Evolutionary conservation across 2,888 invertebrate genomes (phyloP).

Genomic region (Parapristionchus giblindavisi): DNA sequence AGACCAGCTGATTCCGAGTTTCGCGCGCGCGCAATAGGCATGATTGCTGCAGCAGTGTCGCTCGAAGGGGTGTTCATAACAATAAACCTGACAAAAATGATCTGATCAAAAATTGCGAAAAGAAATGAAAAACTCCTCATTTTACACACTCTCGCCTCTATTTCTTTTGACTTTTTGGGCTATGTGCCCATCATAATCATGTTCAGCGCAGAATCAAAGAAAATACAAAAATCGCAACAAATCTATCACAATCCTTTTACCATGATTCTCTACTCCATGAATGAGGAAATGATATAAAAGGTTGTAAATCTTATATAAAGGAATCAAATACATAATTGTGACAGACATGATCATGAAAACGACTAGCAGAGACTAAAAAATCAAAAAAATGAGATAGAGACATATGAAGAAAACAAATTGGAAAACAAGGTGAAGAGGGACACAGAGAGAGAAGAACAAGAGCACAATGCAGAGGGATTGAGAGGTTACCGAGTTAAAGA

Average conservation of each 20-base stretch:
- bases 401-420: not conserved
- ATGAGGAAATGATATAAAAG: too few species aligned
- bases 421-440: not conserved
- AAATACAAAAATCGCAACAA: too few species aligned
- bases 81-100: not conserved
- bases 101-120: not conserved
- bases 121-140: too few species aligned
- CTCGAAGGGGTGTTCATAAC: not conserved
- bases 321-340: not conserved
- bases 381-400: not conserved
- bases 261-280: constrained; percentile 1
- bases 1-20: too few species aligned
- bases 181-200: too few species aligned
- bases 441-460: constrained; percentile 5
- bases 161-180: too few species aligned
- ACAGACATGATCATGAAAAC: not conserved
- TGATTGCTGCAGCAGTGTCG: not conserved
- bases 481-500: not conserved
- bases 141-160: too few species aligned
- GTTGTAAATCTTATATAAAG: too few species aligned
- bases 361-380: not conserved
- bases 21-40: too few species aligned
- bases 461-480: not conserved
- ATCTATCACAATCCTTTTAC: too few species aligned
- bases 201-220: too few species aligned